Evolutionary conservation across 2,113 vertebrate species (phyloP), one percentile per base, ranked within the genome.

Genomic region (Vulpes lagopus): DNA sequence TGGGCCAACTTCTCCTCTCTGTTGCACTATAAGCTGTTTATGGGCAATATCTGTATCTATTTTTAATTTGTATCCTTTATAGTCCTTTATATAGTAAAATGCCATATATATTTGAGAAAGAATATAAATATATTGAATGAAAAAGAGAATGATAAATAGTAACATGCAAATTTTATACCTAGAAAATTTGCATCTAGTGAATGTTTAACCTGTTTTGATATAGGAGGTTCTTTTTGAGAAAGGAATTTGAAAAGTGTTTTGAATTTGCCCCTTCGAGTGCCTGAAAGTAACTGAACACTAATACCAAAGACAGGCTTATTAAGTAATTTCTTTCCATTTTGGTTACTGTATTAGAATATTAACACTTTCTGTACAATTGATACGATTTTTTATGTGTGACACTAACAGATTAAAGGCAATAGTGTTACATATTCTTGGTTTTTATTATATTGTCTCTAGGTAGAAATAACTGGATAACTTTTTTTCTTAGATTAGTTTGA

Each of bases 401-500:
- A 43, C 12, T 84, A 49, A 76, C 15, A 82, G 35, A 67, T 81
- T 78, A 78, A 65, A 95, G 85, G 51, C 19, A 91, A 1, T 62
- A 4, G n/a, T 93, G n/a, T 93, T 53, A 84, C 22, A 17, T 83
- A 27, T 59, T 93, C 16, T 91, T 91, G 43, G 51, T 85, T 80
- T 91, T 51, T 53, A 76, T 30, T 92, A 11, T 38, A 51, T 89
- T 88, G 5, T 88, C 10, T 89, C 5, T 60, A 12, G 14, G 4
- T 67, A 85, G 86, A 95, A 93, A 80, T 91, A 88, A 30, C n/a
- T 96, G n/a, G 7, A 81, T 93, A 23, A 62, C 71, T 69, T 86
- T 60, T 80, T 69, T 89, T 49, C 35, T 64, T 65, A 51, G 11
- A 73, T 5, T 88, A 59, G n/a, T 82, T 94, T 88, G 60, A 83